Base-by-base conservation (phyloP, 2,888 invertebrate genomes). In the Agonopterix subpropinquella region DNA sequence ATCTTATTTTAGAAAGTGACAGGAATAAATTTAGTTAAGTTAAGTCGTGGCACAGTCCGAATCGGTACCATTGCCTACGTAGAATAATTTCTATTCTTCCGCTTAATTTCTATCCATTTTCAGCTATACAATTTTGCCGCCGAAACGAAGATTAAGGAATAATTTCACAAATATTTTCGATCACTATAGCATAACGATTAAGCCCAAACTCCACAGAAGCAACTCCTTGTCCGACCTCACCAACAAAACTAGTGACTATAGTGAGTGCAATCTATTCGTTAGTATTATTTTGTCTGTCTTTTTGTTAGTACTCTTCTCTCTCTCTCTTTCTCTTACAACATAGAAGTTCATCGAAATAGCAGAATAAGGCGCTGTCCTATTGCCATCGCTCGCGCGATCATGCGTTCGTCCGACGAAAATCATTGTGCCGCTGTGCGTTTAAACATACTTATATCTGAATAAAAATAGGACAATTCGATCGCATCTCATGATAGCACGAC, bases 181-280 rank as follows among this genome's bases (percentile, higher is more conserved):
- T 58, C 75, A 77, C 45, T 86, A 85, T 61, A 81, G 73, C 54
- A 85, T 87, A 56, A 81, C 79, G n/a, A 83, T 87, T 54, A 79
- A 78, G 52, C 86, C 85, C 4, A 80, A 77, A 65, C 56, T 78
- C 11, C 64, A 70, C 46, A 75, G 66, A 54, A 83, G 86, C 61
- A 82, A 63, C 56, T 87, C 87, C 5, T 56, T 86, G 41, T 80
- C 86, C 5, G 81, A 86, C 51, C 71, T 87, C 28, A 72, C 75
- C 11, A 66, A 70, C 10, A 67, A 69, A 52, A 50, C 68, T 54
- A 84, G 82, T 57, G 78, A 84, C 57, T 73, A 75, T 61, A 77
- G 87, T 86, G 67, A 84, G 85, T 82, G 61, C 62, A 41, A 53
- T 45, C 43, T 54, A 47, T 64, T 73, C 56, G 68, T 75, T 75